Base-by-base conservation (phyloP, 2,888 invertebrate genomes). In the Aproaerema taeniolella region DNA sequence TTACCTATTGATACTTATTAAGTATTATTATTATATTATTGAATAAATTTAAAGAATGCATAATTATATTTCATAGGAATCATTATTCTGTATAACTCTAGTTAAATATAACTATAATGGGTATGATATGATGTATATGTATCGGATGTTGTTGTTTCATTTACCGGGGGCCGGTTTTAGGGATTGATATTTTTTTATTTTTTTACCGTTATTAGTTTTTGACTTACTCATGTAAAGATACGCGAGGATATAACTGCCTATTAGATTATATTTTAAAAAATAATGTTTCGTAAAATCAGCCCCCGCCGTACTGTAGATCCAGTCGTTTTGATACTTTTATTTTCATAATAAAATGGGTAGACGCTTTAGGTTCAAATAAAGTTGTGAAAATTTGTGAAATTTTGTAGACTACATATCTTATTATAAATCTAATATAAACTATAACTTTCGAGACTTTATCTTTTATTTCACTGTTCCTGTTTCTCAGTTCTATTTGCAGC, bases 11-110 rank as follows among this genome's bases (percentile, higher is more conserved):
- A 82, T 86, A 86, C 85, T 83, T 86, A 83, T 77, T 83, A 85
- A 86, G 86, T 86, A 87, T 85, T 87, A 87, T 81, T 81, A 82
- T 83, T 78, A 80, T 85, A 77, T 71, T 82, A 87, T 85, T 83
- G 74, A 85, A 87, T 83, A 85, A 86, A 86, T 85, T 82, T 80
- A 86, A 87, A 85, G 70, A 85, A 83, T 81, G 83, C 85, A 86
- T 86, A 86, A 87, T 87, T 87, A 86, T 87, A 87, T 87, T 87
- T 87, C 86, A 87, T 87, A 87, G 86, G 87, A 80, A 87, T 86
- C 83, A 87, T 87, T 87, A 87, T 87, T 87, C 87, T 82, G 85
- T 87, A 87, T 87, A 86, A 87, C 85, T 83, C 81, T 87, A 87
- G 87, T 86, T 87, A 86, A 86, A 78, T 86, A 78, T 86, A 85